phyloP scores from a whole-genome alignment of 2,888 invertebrate genomes.

The Eilema caniola region DNA sequence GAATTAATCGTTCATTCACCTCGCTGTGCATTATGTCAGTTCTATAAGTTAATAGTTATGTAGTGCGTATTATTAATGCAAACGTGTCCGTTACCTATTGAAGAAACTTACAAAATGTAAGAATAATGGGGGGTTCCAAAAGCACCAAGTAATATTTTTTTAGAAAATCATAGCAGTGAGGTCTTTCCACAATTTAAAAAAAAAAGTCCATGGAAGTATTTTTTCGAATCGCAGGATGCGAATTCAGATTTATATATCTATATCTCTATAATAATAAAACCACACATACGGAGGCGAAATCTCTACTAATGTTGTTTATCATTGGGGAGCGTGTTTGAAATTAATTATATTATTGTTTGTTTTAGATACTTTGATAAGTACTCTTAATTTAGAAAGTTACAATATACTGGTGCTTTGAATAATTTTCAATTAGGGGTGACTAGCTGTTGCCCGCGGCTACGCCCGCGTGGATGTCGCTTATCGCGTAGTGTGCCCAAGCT shows the following conservation, averaged over 20 bases:
- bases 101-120: neutral
- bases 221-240: too few relatives aligned
- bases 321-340: neutral
- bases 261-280: too few relatives aligned
- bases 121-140: neutral
- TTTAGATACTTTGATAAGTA: neutral
- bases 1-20: constrained; percentile 78
- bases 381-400: neutral
- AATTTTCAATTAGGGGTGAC: neutral
- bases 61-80: neutral
- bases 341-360: neutral
- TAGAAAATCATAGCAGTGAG: too few relatives aligned
- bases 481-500: too few relatives aligned
- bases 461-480: too few relatives aligned
- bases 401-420: neutral
- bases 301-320: neutral
- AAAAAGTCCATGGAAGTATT: too few relatives aligned
- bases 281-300: neutral
- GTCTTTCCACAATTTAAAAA: too few relatives aligned
- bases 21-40: constrained; percentile 39
- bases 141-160: too few relatives aligned
- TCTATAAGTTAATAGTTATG: constrained; percentile 11
- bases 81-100: neutral
- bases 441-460: too few relatives aligned
- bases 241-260: too few relatives aligned